Conservation (phyloP, 1,140 invertebrate genomes). For the Dreissena polymorpha region DNA sequence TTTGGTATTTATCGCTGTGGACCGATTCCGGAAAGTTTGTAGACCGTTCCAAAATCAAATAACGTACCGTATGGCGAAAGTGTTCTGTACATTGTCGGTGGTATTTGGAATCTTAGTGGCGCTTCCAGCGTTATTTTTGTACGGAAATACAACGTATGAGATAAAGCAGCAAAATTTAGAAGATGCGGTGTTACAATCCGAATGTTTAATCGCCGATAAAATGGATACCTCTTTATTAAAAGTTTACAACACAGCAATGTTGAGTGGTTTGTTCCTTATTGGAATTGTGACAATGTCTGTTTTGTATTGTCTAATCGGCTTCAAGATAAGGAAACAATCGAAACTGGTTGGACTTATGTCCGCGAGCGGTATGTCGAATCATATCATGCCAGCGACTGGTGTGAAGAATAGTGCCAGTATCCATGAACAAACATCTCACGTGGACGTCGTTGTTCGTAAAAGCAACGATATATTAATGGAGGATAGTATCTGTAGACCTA, state of each 20-base stretch:
- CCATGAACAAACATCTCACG: too few species aligned
- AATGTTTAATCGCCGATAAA: conserved; percentile 4
- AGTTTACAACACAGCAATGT: conserved; percentile 15
- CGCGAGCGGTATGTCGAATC: background rate
- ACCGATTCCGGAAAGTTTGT: conserved; percentile 39
- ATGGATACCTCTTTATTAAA: conserved; percentile 10
- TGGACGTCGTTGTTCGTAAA: too few species aligned
- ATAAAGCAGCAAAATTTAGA: background rate
- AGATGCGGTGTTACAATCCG: background rate
- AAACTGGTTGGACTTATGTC: background rate
- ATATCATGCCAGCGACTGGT: background rate
- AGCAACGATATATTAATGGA: too few species aligned
- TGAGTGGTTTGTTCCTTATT: conserved; percentile 18
- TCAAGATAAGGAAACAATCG: background rate
- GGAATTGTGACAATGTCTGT: conserved; percentile 20
- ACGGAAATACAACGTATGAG: conserved; percentile 5
- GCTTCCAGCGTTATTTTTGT: background rate
- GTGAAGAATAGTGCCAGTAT: too few species aligned
- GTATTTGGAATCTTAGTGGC: conserved; percentile 1
- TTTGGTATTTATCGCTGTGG: conserved; percentile 26
- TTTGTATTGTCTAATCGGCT: conserved; percentile 18
- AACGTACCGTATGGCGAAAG: conserved; percentile 3
- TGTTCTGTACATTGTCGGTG: background rate
- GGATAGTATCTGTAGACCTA: too few species aligned
- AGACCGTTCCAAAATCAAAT: conserved; percentile 30